Base-by-base conservation (phyloP, 2,888 invertebrate genomes). In the Monopis laevigella region DNA sequence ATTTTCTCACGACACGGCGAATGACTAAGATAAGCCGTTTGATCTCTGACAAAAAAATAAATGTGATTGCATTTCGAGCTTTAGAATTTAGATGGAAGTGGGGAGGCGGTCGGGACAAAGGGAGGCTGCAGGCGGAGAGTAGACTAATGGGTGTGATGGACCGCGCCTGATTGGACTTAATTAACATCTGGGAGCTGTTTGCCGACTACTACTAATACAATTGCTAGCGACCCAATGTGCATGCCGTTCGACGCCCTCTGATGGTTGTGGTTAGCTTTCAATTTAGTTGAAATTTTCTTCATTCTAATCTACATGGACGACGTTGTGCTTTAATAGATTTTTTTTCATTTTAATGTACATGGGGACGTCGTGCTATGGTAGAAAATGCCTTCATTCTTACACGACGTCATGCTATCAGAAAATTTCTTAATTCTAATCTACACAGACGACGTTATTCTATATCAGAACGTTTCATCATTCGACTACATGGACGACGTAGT, bases 81-180 rank as follows among this genome's bases (percentile, higher is more conserved):
- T 24, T 19, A 38, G 38, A 24, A 38, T 19, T 24, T 24, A 19
- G 38, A 19, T 27, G 39, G 39, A 27, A 24, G 38, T 13, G 21
- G 24, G 38, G 3, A 24, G 38, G 38, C 16, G 34, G 34, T 18
- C 4, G 38, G 11, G 27, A 8, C 21, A 12, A 21, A 21, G 36
- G 36, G 36, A 21, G 36, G 36, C 21, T 27, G 27, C 26, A 28
- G 39, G 24, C 21, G 38, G 24, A 26, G 27, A 39, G 39, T 16
- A 16, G 40, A 18, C 19, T 71, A 75, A 78, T 73, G 73, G 73
- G 67, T 66, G 68, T 65, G 72, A 75, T 72, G 68, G 74, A 66
- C 69, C 77, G 66, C 61, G 65, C 64, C 73, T 82, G 82, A 84
- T 82, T 83, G 80, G 69, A 74, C 77, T 77, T 82, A 82, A 84